Conservation (phyloP, 2,888 invertebrate species). For the Zygogramma bicolorata region DNA sequence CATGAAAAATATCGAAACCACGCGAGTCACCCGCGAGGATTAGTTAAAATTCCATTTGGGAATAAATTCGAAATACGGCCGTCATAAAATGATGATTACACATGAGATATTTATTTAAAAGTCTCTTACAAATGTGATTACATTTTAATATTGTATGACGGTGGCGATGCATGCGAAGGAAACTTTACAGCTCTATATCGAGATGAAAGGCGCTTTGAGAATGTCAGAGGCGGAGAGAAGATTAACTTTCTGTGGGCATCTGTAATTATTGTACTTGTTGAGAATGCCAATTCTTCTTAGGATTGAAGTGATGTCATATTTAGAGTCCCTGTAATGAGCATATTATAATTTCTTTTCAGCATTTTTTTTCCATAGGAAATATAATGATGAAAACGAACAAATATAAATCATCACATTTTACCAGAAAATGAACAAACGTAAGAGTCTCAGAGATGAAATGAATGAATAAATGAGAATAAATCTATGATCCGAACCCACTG, state of each 20-base stretch:
- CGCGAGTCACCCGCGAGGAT: conserved; percentile 34
- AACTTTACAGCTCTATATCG: conserved; percentile 56
- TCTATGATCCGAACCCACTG: too few relatives aligned
- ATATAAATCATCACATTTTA: too few relatives aligned
- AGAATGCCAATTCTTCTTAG: too few relatives aligned
- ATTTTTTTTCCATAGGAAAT: too few relatives aligned
- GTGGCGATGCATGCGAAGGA: conserved; percentile 57
- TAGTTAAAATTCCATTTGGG: conserved; percentile 55
- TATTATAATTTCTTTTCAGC: too few relatives aligned
- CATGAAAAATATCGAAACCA: conserved; percentile 28
- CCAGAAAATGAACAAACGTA: too few relatives aligned
- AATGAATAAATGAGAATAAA: too few relatives aligned
- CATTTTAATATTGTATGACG: conserved; percentile 63
- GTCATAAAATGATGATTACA: conserved; percentile 45
- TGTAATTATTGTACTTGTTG: background rate
- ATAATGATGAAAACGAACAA: too few relatives aligned
- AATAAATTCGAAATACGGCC: conserved; percentile 38
- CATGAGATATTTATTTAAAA: conserved; percentile 55
- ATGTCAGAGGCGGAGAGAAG: conserved; percentile 11
- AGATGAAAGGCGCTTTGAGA: conserved; percentile 45
- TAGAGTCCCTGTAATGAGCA: too few relatives aligned
- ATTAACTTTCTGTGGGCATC: background rate
- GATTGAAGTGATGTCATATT: too few relatives aligned
- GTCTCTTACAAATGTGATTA: conserved; percentile 64
- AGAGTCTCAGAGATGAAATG: too few relatives aligned